These are phyloP conservation scores for Lamellibrachia luymesi DNA, from an alignment of 1,140 invertebrate genomes.

Conservation along the genomic window DNA sequence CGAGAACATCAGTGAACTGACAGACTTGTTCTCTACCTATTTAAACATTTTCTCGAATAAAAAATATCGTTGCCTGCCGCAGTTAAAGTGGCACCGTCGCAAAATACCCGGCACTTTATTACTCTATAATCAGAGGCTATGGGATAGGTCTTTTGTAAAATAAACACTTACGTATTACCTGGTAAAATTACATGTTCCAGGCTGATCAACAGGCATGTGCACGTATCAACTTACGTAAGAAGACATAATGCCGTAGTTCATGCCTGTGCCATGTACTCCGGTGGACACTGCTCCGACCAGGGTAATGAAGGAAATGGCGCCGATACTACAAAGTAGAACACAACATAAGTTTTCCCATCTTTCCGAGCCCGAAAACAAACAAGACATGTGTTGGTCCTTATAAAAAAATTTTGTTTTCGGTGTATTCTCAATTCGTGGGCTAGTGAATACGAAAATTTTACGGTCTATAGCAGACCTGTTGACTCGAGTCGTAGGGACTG, in stretches of 20 bases:
- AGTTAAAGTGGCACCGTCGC: too few relatives aligned
- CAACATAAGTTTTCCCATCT: neutral
- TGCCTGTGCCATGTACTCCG: conserved; percentile 55
- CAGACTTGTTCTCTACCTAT: neutral
- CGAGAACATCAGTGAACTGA: neutral
- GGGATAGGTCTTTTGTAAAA: too few relatives aligned
- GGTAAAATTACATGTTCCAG: neutral
- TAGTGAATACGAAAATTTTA: neutral
- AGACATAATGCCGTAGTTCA: conserved; percentile 42
- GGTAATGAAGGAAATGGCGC: conserved; percentile 52
- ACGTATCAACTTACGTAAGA: conserved; percentile 40
- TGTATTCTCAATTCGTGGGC: neutral
- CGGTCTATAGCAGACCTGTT: too few relatives aligned
- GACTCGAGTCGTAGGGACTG: too few relatives aligned
- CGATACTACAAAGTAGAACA: conserved; percentile 41
- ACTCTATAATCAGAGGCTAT: too few relatives aligned
- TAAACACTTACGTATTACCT: too few relatives aligned
- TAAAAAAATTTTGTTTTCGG: too few relatives aligned
- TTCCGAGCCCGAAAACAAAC: too few relatives aligned
- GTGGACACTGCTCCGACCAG: conserved; percentile 51
- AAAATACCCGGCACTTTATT: too few relatives aligned
- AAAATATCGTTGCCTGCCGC: too few relatives aligned
- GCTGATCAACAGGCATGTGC: neutral
- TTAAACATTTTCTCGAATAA: too few relatives aligned
- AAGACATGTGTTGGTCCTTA: too few relatives aligned